Evolutionary conservation across 1,140 invertebrate species (phyloP).

Genomic region (Drosophila nebulosa): DNA sequence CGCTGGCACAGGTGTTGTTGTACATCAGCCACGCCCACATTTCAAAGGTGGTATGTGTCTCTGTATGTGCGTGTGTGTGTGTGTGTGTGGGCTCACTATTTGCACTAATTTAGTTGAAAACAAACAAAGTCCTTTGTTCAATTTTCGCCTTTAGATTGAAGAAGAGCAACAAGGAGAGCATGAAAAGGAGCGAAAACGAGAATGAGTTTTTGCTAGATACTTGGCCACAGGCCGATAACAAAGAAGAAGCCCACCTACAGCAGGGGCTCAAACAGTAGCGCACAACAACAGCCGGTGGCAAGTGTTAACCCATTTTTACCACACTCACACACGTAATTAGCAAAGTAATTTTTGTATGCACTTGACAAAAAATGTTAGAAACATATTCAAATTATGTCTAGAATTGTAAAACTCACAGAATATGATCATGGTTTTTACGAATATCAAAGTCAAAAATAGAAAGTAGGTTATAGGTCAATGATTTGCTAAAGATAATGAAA

Average conservation of each 20-base stretch:
- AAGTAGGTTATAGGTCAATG: too few species aligned
- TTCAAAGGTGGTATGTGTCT: conserved; percentile 25
- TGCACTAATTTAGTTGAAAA: conserved; percentile 80
- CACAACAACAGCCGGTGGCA: conserved; percentile 42
- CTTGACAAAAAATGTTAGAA: not conserved
- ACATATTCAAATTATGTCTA: conserved; percentile 40
- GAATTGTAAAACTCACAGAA: not conserved
- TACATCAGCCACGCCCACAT: conserved; percentile 42
- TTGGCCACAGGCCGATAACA: conserved; percentile 38
- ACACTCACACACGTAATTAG: conserved; percentile 56
- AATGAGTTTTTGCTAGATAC: conserved; percentile 24
- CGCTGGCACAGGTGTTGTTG: conserved; percentile 26
- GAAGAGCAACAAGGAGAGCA: conserved; percentile 7
- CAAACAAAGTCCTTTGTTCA: conserved; percentile 78
- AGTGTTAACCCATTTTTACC: conserved; percentile 67
- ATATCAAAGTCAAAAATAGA: too few species aligned
- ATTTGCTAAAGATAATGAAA: too few species aligned
- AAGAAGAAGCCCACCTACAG: conserved; percentile 18
- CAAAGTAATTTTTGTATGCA: conserved; percentile 58
- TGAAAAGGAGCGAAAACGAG: conserved; percentile 1
- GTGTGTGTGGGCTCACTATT: conserved; percentile 62
- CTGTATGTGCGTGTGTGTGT: too few species aligned
- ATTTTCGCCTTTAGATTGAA: conserved; percentile 73
- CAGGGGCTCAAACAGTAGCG: conserved; percentile 13
- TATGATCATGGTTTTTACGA: too few species aligned